Base-by-base conservation (phyloP, 2,888 invertebrate genomes). In the Coronaproctus castanopsis region DNA sequence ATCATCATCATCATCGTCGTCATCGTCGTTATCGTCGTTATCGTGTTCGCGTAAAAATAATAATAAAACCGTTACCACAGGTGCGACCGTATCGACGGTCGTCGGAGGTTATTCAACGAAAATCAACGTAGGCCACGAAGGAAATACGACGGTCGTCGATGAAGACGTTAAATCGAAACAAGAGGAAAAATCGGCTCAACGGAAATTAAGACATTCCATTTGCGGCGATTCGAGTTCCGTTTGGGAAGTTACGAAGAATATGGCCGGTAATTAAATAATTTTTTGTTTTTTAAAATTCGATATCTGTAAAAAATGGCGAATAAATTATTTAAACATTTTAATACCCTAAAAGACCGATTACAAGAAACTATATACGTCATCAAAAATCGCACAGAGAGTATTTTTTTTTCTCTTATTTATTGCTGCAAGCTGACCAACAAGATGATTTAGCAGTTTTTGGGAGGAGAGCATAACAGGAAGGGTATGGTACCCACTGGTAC, bases 51-150 rank as follows among this genome's bases (percentile, higher is more conserved):
- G n/a, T 74, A 77, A 18, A 78, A 78, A n/a, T n/a, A n/a, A n/a
- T 65, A 70, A 74, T 36, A 69, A 75, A n/a, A 74, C 73, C 49
- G 72, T 74, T 63, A 74, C 72, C 18, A 77, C 77, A 64, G 71
- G 73, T 67, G 63, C 58, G 3, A 60, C 62, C 58, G 36, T 61
- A 14, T 75, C 71, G 65, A 5, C 36, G 36, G 36, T 8, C 5
- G 14, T 8, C 36, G 14, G 36, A 36, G 77, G 77, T 18, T 80
- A 77, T 67, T 80, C 79, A 0, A 80, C 80, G 0, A 78, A 77
- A 67, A 76, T 80, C 58, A 78, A 79, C 68, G 73, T 75, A 63
- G 73, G 74, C 3, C 68, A 71, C 58, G 74, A 73, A 2, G 72
- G 73, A 62, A 71, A 73, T 1, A 73, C 71, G 3, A 72, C 75